phyloP scores from a whole-genome alignment of 2,797 vertebrate genomes.

The Coilia nasus region DNA sequence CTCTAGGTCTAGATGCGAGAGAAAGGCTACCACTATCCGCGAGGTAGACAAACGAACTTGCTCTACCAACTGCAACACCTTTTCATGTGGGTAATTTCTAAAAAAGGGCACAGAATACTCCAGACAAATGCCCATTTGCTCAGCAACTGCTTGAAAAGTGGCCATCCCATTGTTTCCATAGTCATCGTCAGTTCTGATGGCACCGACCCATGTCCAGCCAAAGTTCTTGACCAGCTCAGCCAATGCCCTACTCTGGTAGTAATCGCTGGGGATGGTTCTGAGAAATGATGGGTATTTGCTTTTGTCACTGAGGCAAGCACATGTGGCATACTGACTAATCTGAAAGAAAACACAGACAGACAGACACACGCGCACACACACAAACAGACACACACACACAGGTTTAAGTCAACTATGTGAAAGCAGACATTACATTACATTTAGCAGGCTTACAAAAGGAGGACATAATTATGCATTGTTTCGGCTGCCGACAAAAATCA shows the following conservation, averaged over 20 bases:
- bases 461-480: background rate
- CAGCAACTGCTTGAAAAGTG: conserved; percentile 59
- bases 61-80: conserved; percentile 60
- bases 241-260: conserved; percentile 52
- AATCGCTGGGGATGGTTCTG: conserved; percentile 57
- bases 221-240: conserved; percentile 53
- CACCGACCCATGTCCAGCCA: conserved; percentile 58
- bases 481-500: too few relatives aligned
- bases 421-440: too few relatives aligned
- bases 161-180: conserved; percentile 70
- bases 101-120: conserved; percentile 69
- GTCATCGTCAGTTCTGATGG: conserved; percentile 52
- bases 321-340: conserved; percentile 51
- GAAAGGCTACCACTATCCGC: conserved; percentile 64
- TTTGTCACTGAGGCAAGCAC: conserved; percentile 56
- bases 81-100: conserved; percentile 63
- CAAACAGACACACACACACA: background rate
- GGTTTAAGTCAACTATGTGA: background rate
- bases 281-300: conserved; percentile 54
- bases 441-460: too few relatives aligned
- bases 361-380: background rate
- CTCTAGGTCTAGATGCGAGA: conserved; percentile 58
- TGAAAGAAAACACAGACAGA: background rate
- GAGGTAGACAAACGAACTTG: conserved; percentile 64
- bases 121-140: conserved; percentile 65